Percentiles rank a stretch among this genome's conserved stretches.
These are phyloP conservation scores for Nothocercus julius DNA, from an alignment of 2,113 vertebrate species.

Conservation along the genomic window DNA sequence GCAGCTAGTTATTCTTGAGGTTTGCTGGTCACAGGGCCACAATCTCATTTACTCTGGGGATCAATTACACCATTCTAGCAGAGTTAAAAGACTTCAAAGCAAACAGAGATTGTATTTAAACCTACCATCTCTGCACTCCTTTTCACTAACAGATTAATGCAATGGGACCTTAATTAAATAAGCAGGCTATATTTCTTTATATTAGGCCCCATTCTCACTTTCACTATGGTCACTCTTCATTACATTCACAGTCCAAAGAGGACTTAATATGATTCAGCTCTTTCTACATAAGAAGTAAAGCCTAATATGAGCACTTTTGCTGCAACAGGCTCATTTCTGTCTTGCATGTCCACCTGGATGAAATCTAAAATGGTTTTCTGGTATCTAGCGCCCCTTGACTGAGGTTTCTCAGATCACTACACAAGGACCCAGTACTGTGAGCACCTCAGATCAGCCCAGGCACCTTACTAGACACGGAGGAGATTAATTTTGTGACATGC, in stretches of 20 bases:
- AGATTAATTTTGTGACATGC: background rate
- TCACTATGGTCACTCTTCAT: background rate
- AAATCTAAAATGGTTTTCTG: background rate
- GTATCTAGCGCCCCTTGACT: background rate
- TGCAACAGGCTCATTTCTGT: background rate
- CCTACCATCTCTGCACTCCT: background rate
- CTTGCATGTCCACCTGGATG: background rate
- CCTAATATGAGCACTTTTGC: background rate
- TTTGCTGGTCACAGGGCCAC: background rate
- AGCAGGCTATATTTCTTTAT: background rate
- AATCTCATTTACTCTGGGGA: background rate
- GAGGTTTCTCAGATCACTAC: background rate
- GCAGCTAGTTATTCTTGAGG: background rate
- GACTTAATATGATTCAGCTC: background rate
- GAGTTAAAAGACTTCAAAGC: background rate
- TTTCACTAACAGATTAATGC: background rate
- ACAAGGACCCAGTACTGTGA: background rate
- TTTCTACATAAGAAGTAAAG: background rate
- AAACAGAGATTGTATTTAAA: background rate
- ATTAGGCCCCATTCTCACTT: background rate
- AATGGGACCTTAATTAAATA: background rate
- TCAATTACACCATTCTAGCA: background rate
- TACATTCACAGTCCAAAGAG: background rate
- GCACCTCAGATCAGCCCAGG: background rate
- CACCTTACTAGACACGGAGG: background rate